phyloP scores from a whole-genome alignment of 2,113 vertebrate species.

The Pycnonotus jocosus region DNA sequence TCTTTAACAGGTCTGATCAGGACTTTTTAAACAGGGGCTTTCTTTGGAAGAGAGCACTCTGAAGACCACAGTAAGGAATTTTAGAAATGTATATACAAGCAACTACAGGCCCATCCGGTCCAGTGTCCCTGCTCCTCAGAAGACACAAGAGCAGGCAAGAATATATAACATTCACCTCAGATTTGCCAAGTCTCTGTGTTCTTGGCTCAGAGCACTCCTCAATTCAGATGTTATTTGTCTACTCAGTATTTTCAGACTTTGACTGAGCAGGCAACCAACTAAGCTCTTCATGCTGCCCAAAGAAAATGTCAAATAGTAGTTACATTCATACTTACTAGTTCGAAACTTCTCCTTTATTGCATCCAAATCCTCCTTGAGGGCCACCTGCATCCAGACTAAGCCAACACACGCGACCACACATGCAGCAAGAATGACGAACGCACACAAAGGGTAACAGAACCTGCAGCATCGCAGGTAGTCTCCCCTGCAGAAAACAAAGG shows the following conservation, averaged over 20 bases:
- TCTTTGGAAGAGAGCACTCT: neutral
- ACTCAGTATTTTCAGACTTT: neutral
- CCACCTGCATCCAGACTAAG: conserved; percentile 98
- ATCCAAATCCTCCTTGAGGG: conserved; percentile 93
- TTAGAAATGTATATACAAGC: neutral
- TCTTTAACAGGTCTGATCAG: neutral
- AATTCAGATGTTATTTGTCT: neutral
- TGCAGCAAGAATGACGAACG: conserved; percentile 89
- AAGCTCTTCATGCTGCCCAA: neutral
- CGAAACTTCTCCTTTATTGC: conserved; percentile 90
- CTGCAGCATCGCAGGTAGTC: conserved; percentile 89
- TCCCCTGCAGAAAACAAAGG: conserved; percentile 68
- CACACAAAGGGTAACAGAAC: conserved; percentile 90
- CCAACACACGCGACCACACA: conserved; percentile 92
- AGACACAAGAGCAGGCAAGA: neutral
- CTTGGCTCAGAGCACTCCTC: neutral
- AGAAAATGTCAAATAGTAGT: neutral
- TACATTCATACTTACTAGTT: conserved; percentile 77
- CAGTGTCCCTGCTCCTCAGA: neutral
- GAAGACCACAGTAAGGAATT: neutral
- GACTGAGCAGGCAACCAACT: neutral
- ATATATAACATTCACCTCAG: neutral
- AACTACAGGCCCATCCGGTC: neutral
- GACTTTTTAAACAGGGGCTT: neutral
- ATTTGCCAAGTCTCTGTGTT: neutral